Percentiles rank a stretch among this genome's conserved stretches.
phyloP scores from a whole-genome alignment of 2,888 invertebrate species.

The Netelia fuscicornis region DNA sequence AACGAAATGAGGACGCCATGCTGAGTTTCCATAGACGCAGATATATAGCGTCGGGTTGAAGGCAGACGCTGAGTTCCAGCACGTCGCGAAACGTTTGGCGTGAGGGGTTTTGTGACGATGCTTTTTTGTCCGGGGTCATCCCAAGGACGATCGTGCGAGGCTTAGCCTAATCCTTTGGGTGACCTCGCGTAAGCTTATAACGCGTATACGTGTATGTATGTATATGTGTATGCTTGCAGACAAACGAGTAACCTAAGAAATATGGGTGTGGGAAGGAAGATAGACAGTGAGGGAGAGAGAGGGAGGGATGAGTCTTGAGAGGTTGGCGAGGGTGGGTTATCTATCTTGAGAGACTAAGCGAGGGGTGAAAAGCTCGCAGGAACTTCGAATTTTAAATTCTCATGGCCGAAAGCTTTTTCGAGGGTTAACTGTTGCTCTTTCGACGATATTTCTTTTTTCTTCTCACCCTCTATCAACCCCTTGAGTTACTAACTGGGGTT shows the following conservation, averaged over 20 bases:
- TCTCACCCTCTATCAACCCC: neutral
- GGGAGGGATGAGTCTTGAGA: neutral
- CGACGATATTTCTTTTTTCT: neutral
- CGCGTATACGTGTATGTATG: slow-evolving; percentile 6
- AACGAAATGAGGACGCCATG: slow-evolving; percentile 9
- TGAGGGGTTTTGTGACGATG: slow-evolving; percentile 22
- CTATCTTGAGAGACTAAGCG: neutral
- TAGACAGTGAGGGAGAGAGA: neutral
- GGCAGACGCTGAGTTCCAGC: slow-evolving; percentile 12
- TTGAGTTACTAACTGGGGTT: neutral
- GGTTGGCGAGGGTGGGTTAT: neutral
- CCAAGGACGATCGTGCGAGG: slow-evolving; percentile 71
- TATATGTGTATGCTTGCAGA: slow-evolving; percentile 17
- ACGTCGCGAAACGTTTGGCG: slow-evolving; percentile 36
- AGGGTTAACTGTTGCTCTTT: slow-evolving; percentile 16
- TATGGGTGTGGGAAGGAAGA: slow-evolving; percentile 10
- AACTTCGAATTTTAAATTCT: slow-evolving; percentile 36
- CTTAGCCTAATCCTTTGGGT: slow-evolving; percentile 73
- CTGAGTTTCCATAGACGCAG: slow-evolving; percentile 1
- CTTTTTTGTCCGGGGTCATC: slow-evolving; percentile 70
- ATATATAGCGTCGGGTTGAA: neutral
- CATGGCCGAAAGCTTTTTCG: slow-evolving; percentile 4
- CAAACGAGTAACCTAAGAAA: slow-evolving; percentile 48
- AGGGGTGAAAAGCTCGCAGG: slow-evolving; percentile 11
- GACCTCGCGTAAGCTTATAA: slow-evolving; percentile 44